Conservation (phyloP, 2,113 vertebrate species). For the Pheucticus melanocephalus region DNA sequence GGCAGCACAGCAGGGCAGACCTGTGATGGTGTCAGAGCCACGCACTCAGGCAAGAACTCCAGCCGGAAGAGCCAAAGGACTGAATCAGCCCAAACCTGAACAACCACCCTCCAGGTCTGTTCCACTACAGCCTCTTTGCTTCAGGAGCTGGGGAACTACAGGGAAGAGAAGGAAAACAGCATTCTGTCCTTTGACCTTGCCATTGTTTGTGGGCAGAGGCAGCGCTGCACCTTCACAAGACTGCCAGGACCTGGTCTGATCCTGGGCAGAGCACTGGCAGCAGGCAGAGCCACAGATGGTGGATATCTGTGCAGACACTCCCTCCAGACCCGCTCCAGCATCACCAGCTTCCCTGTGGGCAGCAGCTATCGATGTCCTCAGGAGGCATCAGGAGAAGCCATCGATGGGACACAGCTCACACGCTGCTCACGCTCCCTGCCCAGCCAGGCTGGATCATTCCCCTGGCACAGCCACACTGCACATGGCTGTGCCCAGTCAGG, state of each 20-base stretch:
- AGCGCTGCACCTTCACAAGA: background rate
- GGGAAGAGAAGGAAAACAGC: background rate
- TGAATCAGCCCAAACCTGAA: background rate
- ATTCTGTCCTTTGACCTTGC: background rate
- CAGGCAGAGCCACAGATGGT: background rate
- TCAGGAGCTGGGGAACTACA: background rate
- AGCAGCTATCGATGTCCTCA: background rate
- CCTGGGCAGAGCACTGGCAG: background rate
- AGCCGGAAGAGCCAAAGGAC: background rate
- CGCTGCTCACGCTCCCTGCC: background rate
- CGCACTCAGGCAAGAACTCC: background rate
- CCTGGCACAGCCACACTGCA: background rate
- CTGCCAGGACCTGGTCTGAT: background rate
- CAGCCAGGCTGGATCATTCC: background rate
- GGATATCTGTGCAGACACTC: background rate
- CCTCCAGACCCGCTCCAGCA: accelerated
- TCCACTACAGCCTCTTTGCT: background rate
- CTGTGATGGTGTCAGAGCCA: background rate
- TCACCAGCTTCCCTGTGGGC: background rate
- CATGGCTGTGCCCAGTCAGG: accelerated
- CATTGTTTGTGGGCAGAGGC: background rate
- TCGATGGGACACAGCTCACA: background rate
- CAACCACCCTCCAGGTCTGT: background rate
- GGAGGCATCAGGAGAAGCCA: background rate
- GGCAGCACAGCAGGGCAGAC: background rate